These are phyloP conservation scores for Syrmaticus mikado DNA, from an alignment of 2,113 vertebrate genomes.

Conservation along the genomic window DNA sequence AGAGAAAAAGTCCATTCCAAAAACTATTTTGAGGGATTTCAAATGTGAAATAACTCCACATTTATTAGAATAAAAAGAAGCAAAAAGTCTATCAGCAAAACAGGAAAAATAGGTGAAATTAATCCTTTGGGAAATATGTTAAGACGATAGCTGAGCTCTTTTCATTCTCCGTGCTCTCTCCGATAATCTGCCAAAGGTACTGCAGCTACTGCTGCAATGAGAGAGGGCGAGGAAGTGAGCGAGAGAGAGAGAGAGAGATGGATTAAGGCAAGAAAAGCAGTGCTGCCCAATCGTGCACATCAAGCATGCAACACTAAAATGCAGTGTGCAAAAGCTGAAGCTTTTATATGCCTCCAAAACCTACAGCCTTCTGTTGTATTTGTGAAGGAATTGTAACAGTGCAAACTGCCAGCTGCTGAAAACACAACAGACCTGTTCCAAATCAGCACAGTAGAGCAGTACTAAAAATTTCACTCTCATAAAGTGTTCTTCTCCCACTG, in stretches of 20 bases:
- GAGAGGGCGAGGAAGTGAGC: slow-evolving; percentile 3
- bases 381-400: slow-evolving; percentile 57
- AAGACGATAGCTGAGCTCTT: slow-evolving; percentile 1
- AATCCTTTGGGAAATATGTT: slow-evolving; percentile 49
- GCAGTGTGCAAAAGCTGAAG: slow-evolving; percentile 23
- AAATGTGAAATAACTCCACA: slow-evolving; percentile 4
- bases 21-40: not conserved
- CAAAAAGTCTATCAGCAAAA: not conserved
- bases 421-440: slow-evolving; percentile 55
- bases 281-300: slow-evolving; percentile 34
- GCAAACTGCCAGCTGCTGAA: slow-evolving; percentile 54
- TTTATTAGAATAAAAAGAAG: not conserved
- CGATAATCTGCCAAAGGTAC: slow-evolving; percentile 13
- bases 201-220: slow-evolving; percentile 38
- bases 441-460: slow-evolving; percentile 14
- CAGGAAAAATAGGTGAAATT: slow-evolving; percentile 55
- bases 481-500: not conserved
- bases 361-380: slow-evolving; percentile 56
- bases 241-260: not conserved
- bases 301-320: slow-evolving; percentile 37
- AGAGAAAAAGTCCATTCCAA: not conserved
- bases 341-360: slow-evolving; percentile 37
- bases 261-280: slow-evolving; percentile 41
- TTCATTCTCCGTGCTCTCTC: slow-evolving; percentile 15
- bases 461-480: slow-evolving; percentile 9